phyloP scores from a whole-genome alignment of 2,797 vertebrate species.

The Jordanella pulchra region DNA sequence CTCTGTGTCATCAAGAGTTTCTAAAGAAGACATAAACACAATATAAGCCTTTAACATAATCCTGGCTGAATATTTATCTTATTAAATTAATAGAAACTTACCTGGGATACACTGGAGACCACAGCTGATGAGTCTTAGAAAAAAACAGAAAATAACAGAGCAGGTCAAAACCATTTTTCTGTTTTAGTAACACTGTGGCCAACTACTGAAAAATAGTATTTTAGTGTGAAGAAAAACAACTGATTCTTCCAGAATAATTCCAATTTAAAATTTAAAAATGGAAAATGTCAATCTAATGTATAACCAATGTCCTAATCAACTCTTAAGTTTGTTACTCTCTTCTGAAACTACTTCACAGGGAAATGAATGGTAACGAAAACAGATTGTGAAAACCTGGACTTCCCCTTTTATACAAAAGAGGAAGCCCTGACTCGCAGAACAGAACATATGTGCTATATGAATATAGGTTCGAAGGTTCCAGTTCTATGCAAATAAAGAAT shows the following conservation, averaged over 20 bases:
- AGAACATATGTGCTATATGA: too few species aligned
- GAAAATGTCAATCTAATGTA: background rate
- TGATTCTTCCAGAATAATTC: background rate
- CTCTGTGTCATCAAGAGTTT: background rate
- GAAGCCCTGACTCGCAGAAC: too few species aligned
- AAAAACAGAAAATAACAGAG: constrained; percentile 19
- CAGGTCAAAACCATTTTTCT: constrained; percentile 24
- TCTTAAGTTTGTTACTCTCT: too few species aligned
- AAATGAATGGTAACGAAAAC: background rate
- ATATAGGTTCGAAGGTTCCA: background rate
- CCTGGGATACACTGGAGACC: constrained; percentile 3
- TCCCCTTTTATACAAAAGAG: background rate
- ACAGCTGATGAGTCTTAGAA: constrained; percentile 9
- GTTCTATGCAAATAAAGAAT: background rate
- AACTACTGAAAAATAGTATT: background rate
- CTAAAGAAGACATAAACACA: constrained; percentile 18
- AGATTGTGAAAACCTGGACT: background rate
- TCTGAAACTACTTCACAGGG: background rate
- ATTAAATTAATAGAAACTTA: background rate
- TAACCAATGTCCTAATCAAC: background rate
- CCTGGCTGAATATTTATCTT: background rate
- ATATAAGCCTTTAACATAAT: background rate
- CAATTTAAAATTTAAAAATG: background rate
- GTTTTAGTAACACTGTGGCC: background rate
- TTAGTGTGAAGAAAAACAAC: background rate